Conservation (phyloP, 35 echinoderm and acorn worm species). For the Heliocidaris erythrogramma region DNA sequence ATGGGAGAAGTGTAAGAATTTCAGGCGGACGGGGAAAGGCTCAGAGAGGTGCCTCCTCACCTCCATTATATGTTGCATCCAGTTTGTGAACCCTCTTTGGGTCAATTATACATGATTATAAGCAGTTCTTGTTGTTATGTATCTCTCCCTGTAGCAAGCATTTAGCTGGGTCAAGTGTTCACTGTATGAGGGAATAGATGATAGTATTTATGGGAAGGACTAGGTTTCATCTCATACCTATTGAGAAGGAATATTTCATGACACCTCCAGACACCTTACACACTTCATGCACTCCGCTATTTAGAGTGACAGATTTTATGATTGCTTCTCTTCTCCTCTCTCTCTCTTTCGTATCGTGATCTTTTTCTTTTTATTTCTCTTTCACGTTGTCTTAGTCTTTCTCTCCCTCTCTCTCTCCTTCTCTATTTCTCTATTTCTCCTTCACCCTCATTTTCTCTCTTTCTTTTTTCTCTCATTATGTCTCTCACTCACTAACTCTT, state of each 20-base stretch:
- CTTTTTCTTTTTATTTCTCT: not conserved
- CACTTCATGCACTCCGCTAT: not conserved
- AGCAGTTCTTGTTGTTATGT: not conserved
- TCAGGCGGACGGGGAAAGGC: not conserved
- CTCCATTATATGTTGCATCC: not conserved
- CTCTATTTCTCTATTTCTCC: not conserved
- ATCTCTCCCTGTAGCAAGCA: not conserved
- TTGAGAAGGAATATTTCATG: not conserved
- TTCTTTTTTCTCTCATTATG: not conserved
- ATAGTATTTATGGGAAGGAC: constrained; percentile 2
- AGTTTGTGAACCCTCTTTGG: not conserved
- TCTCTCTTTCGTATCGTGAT: not conserved
- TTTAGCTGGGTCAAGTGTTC: not conserved
- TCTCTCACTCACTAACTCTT: not conserved
- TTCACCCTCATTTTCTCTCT: not conserved
- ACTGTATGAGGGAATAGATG: not conserved
- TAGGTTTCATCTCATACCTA: not conserved
- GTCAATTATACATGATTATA: not conserved
- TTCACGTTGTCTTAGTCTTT: no score
- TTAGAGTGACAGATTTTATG: not conserved
- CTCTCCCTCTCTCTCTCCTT: not conserved
- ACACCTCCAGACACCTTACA: not conserved
- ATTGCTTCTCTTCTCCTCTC: not conserved
- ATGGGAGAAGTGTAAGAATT: not conserved
- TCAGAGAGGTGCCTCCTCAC: not conserved